These are phyloP conservation scores for Psephotus haematonotus DNA, from an alignment of 2,113 vertebrate species.

Conservation along the genomic window DNA sequence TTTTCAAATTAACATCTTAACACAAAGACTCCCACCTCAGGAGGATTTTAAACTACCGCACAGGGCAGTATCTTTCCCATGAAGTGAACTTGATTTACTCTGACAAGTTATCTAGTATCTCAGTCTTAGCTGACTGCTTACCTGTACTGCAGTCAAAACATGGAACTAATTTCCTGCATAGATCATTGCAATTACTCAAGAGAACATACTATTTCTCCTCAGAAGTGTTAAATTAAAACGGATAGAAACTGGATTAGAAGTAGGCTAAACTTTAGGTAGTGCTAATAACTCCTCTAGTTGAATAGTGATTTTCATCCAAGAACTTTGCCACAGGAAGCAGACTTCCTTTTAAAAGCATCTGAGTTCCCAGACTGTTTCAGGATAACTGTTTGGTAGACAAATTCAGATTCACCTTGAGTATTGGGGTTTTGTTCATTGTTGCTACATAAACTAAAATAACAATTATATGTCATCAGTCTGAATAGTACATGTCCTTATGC, in stretches of 20 bases:
- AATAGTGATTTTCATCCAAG: neutral
- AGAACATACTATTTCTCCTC: neutral
- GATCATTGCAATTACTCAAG: neutral
- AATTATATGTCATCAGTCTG: neutral
- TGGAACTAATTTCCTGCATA: slow-evolving; percentile 31
- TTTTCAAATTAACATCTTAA: neutral
- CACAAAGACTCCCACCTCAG: neutral
- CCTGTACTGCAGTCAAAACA: neutral
- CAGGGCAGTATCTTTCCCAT: neutral
- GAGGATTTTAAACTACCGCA: neutral
- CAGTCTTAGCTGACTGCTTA: slow-evolving; percentile 17
- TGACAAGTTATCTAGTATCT: neutral
- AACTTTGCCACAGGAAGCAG: neutral
- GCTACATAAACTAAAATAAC: neutral
- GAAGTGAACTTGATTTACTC: slow-evolving; percentile 4
- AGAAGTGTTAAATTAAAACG: neutral
- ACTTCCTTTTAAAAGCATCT: neutral
- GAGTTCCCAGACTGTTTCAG: neutral
- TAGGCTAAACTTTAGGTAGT: neutral
- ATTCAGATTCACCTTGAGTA: neutral
- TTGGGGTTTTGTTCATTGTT: neutral
- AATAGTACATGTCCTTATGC: neutral
- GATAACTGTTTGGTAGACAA: neutral
- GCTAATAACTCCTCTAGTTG: neutral
- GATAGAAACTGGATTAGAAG: neutral